phyloP scores from a whole-genome alignment of 2,113 vertebrate species.

The Mellivora capensis region DNA sequence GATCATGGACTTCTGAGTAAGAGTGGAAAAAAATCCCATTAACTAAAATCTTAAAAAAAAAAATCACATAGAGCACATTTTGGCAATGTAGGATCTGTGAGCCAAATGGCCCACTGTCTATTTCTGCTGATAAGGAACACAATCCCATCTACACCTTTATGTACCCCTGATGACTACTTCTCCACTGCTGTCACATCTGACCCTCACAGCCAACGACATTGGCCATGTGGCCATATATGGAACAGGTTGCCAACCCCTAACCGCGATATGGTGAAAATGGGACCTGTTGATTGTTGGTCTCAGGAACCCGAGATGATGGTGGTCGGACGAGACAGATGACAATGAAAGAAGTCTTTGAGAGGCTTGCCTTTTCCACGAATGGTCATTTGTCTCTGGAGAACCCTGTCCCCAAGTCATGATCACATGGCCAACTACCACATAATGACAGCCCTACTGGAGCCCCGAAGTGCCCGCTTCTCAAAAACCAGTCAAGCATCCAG shows the following conservation, averaged over 20 bases:
- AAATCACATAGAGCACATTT: background rate
- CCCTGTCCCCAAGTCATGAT: background rate
- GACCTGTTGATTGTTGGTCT: background rate
- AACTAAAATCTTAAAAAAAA: background rate
- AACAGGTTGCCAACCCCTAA: background rate
- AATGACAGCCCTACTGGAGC: rapidly evolving
- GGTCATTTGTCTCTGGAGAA: background rate
- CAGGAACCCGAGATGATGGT: background rate
- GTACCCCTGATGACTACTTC: background rate
- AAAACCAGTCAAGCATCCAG: background rate
- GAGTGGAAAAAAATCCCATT: background rate
- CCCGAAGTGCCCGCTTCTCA: background rate
- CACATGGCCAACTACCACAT: rapidly evolving
- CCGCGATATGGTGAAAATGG: rapidly evolving
- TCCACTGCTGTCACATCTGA: rapidly evolving
- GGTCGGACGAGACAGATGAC: background rate
- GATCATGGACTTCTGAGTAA: background rate
- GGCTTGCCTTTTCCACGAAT: background rate
- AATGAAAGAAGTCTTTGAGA: background rate
- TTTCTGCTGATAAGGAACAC: background rate
- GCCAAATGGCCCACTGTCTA: too few relatives aligned
- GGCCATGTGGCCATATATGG: background rate
- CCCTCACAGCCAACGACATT: background rate
- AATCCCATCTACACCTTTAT: rapidly evolving
- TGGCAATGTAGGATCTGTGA: too few relatives aligned